These are phyloP conservation scores for Rhynchomys soricoides DNA, from an alignment of 2,113 vertebrate species.

Conservation along the genomic window DNA sequence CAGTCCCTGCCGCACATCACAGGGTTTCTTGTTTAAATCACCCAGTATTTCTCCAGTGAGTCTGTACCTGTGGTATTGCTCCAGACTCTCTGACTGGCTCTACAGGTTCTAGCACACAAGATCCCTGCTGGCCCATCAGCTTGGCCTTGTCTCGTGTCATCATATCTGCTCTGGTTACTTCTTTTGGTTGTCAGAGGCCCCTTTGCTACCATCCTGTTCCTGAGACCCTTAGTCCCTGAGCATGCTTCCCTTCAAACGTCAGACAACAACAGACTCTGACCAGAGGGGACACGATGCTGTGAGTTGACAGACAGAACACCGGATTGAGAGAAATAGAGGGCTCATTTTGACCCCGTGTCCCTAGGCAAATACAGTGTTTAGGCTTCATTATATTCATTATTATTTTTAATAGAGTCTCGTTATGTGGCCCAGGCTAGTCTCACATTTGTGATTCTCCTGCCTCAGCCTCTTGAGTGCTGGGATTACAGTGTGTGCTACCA, in stretches of 20 bases:
- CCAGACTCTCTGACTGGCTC: neutral
- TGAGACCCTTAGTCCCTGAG: neutral
- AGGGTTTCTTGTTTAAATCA: constrained; percentile 39
- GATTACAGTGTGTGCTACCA: neutral
- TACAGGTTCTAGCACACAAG: neutral
- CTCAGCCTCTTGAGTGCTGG: neutral
- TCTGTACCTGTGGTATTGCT: neutral
- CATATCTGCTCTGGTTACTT: neutral
- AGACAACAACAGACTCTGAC: neutral
- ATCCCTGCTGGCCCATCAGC: neutral
- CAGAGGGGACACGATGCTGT: neutral
- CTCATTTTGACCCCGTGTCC: neutral
- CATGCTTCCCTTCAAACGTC: neutral
- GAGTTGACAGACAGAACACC: neutral
- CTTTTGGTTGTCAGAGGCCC: neutral
- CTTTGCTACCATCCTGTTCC: neutral
- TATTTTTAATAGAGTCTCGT: neutral
- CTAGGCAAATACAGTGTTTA: neutral
- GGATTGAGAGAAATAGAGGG: neutral
- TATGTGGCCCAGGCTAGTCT: neutral
- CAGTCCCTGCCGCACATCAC: neutral
- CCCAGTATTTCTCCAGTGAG: neutral
- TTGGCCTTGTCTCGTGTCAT: neutral
- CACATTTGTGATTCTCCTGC: neutral
- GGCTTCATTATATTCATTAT: neutral